Evolutionary conservation across 1,140 invertebrate species (phyloP).

Genomic region (Paraescarpia echinospica): DNA sequence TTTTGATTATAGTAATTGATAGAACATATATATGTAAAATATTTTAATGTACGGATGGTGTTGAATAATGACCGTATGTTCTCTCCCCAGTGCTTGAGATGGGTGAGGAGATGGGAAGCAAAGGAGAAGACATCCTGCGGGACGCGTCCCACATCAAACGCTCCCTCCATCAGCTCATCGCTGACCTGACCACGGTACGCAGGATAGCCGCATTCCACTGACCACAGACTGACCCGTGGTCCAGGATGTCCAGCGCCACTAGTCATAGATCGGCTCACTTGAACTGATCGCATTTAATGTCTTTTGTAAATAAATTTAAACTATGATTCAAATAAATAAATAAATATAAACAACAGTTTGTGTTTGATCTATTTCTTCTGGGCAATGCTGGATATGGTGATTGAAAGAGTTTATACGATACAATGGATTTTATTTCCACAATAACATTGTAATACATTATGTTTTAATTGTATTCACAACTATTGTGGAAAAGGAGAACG

Average conservation of each 20-base stretch:
- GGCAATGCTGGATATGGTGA: no score
- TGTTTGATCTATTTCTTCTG: not conserved
- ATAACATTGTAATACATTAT: no score
- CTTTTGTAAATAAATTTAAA: not conserved
- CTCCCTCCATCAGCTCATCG: constrained; percentile 35
- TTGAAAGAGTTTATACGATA: no score
- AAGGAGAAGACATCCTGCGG: constrained; percentile 19
- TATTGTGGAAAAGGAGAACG: no score
- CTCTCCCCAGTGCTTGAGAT: constrained; percentile 30
- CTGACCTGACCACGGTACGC: constrained; percentile 38
- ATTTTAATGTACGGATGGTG: not conserved
- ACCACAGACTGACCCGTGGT: not conserved
- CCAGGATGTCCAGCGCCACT: not conserved
- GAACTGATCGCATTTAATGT: not conserved
- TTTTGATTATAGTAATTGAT: no score
- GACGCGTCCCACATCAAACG: constrained; percentile 37
- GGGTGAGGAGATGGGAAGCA: constrained; percentile 21
- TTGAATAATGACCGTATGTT: constrained; percentile 9
- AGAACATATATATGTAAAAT: no score
- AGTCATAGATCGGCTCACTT: not conserved
- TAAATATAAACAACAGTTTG: not conserved
- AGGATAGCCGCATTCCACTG: constrained; percentile 37
- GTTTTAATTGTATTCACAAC: no score
- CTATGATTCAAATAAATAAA: no score
- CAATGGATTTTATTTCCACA: no score